Conservation (phyloP, 2,797 vertebrate genomes). For the Pseudocheirus occidentalis region DNA sequence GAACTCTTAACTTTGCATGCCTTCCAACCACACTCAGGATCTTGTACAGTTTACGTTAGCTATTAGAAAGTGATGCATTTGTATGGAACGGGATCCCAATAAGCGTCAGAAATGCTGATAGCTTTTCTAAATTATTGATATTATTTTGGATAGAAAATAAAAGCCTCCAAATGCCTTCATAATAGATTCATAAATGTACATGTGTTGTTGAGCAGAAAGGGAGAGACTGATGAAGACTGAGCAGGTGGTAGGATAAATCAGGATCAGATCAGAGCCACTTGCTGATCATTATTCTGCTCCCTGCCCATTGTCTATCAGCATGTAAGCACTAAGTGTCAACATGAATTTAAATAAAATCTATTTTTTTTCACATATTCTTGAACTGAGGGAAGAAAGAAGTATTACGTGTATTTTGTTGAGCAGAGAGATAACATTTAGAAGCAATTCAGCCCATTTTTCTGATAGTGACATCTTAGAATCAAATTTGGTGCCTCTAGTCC, state of each 20-base stretch:
- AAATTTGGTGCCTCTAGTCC: constrained; percentile 70
- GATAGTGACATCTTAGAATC: constrained; percentile 63
- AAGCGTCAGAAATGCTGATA: constrained; percentile 53
- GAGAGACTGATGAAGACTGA: constrained; percentile 76
- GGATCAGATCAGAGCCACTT: constrained; percentile 68
- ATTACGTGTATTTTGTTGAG: constrained; percentile 66
- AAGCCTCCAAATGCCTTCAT: constrained; percentile 69
- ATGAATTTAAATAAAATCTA: constrained; percentile 78
- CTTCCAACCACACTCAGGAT: constrained; percentile 32
- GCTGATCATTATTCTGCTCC: constrained; percentile 76
- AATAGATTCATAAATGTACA: constrained; percentile 70
- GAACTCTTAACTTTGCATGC: constrained; percentile 38
- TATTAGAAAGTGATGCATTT: constrained; percentile 50
- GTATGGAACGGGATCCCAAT: constrained; percentile 41
- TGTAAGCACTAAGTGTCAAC: constrained; percentile 71
- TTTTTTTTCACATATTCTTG: constrained; percentile 70
- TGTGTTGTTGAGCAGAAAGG: constrained; percentile 61
- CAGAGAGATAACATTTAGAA: constrained; percentile 60
- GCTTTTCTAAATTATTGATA: constrained; percentile 63
- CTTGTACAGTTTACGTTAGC: constrained; percentile 25
- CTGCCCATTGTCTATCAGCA: constrained; percentile 75
- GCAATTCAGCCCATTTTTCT: constrained; percentile 69
- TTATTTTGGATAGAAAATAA: constrained; percentile 71
- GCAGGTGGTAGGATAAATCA: constrained; percentile 70
- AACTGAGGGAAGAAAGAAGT: constrained; percentile 57